Percentiles rank a stretch among this genome's conserved stretches.
Evolutionary conservation across 2,888 invertebrate species (phyloP).

Genomic region (Dinocampus coccinellae): DNA sequence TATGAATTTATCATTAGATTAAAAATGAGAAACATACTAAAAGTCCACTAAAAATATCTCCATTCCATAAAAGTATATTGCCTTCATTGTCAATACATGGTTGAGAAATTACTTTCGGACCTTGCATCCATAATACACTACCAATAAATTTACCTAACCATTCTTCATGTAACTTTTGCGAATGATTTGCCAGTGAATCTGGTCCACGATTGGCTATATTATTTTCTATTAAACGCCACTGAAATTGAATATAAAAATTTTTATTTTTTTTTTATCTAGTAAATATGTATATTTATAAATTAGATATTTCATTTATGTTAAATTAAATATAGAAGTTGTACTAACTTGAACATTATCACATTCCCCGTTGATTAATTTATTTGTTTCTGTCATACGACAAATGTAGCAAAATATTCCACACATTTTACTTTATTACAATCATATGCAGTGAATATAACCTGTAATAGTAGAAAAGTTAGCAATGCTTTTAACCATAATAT

Average conservation of each 20-base stretch:
- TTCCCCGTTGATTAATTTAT: background rate
- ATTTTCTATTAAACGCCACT: constrained; percentile 69
- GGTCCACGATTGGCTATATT: constrained; percentile 75
- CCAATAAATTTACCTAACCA: constrained; percentile 66
- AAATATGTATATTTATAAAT: no score
- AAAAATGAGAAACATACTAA: constrained; percentile 65
- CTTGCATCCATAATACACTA: constrained; percentile 89
- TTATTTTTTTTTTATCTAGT: no score
- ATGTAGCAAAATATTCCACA: constrained; percentile 73
- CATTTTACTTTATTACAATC: constrained; percentile 65
- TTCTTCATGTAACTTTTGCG: constrained; percentile 47
- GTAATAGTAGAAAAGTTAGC: no score
- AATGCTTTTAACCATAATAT: no score
- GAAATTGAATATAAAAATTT: constrained; percentile 45
- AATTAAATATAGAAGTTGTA: background rate
- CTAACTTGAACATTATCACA: background rate
- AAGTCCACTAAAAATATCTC: constrained; percentile 82
- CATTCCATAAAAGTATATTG: constrained; percentile 87
- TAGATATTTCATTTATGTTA: no score
- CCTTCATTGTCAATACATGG: constrained; percentile 75
- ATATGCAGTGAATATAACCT: no score
- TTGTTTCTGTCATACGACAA: constrained; percentile 42
- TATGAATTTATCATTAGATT: background rate
- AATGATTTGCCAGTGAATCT: constrained; percentile 60
- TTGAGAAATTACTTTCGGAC: constrained; percentile 75